Evolutionary conservation across 2,797 vertebrate genomes (phyloP).

Genomic region (Columba guinea): DNA sequence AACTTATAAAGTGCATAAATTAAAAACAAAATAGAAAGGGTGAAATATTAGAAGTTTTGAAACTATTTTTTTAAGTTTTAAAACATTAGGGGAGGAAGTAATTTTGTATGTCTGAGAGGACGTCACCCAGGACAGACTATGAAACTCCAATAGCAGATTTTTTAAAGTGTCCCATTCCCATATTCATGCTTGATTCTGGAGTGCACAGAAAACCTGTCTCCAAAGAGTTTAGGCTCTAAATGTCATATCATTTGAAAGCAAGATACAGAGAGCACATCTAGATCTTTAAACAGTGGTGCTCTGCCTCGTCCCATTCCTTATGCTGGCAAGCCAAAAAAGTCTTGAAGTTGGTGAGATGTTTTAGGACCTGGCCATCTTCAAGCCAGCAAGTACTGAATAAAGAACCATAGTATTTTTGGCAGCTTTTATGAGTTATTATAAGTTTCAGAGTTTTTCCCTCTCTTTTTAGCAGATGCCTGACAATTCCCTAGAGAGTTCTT

Average conservation of each 20-base stretch:
- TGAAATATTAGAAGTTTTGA: neutral
- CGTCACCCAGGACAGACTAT: neutral
- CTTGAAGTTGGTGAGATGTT: neutral
- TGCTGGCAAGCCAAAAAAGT: neutral
- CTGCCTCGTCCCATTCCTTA: neutral
- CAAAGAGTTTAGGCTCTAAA: neutral
- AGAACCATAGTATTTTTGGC: neutral
- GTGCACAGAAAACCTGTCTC: neutral
- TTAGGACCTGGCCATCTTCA: neutral
- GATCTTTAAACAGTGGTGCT: neutral
- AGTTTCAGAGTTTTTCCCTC: neutral
- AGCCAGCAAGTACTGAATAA: neutral
- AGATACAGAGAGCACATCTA: neutral
- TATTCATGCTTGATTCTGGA: neutral
- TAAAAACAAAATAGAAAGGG: neutral
- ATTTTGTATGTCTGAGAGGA: neutral
- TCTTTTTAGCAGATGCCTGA: neutral
- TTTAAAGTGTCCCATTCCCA: neutral
- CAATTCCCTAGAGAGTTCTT: neutral
- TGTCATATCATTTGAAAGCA: neutral
- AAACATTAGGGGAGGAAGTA: neutral
- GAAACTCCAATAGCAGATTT: neutral
- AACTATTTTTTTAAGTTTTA: neutral
- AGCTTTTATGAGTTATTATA: neutral
- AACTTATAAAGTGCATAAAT: neutral